Percentiles rank a stretch among this genome's conserved stretches.
These are phyloP conservation scores for Leptonema lineaticorne DNA, from an alignment of 1,140 invertebrate species.

Conservation along the genomic window DNA sequence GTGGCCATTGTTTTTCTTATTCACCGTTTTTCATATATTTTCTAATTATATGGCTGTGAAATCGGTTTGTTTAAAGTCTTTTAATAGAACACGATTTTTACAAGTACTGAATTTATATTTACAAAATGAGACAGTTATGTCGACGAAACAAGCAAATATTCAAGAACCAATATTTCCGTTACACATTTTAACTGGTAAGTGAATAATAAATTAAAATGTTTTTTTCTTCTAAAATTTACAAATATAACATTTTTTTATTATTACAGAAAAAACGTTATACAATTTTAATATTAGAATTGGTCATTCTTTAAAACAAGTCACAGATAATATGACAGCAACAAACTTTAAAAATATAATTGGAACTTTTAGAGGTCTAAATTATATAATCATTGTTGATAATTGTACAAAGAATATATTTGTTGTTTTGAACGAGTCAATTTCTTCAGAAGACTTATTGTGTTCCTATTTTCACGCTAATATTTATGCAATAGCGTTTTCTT, in stretches of 20 bases:
- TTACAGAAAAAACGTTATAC: conserved; percentile 55
- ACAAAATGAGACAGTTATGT: conserved; percentile 36
- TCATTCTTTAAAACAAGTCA: conserved; percentile 49
- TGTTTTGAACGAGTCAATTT: conserved; percentile 50
- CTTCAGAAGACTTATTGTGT: conserved; percentile 53
- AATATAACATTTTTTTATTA: conserved; percentile 31
- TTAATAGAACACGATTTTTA: conserved; percentile 77
- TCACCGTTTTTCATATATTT: conserved; percentile 80
- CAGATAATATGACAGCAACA: conserved; percentile 44
- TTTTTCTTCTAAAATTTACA: neutral
- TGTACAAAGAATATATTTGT: conserved; percentile 52
- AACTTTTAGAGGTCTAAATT: conserved; percentile 51
- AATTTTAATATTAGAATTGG: conserved; percentile 60
- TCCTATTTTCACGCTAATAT: conserved; percentile 56
- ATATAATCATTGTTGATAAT: conserved; percentile 54
- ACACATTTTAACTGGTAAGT: neutral
- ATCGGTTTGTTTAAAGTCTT: conserved; percentile 68
- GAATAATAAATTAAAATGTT: neutral
- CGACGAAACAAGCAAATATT: conserved; percentile 19
- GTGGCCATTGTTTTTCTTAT: conserved; percentile 68
- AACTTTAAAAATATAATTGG: conserved; percentile 47
- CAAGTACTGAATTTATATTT: conserved; percentile 51
- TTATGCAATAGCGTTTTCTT: too few relatives aligned
- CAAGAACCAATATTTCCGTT: neutral
- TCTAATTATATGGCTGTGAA: conserved; percentile 86